These are phyloP conservation scores for Chloroceryle amazona DNA, from an alignment of 2,797 vertebrate genomes.

Conservation along the genomic window DNA sequence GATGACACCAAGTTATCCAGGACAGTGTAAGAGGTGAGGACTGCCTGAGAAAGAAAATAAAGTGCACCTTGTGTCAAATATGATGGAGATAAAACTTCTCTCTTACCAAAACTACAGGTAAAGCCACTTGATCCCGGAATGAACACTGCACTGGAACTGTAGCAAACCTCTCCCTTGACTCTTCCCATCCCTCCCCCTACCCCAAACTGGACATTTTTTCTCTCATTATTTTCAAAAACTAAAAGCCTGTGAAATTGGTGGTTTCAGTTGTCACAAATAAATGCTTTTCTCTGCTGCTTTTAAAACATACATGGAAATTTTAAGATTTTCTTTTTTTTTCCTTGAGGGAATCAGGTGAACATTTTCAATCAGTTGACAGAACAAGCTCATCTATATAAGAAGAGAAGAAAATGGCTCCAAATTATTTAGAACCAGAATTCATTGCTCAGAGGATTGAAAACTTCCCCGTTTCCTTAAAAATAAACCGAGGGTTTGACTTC, in stretches of 20 bases:
- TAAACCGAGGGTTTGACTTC: not conserved
- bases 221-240: not conserved
- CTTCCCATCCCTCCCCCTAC: not conserved
- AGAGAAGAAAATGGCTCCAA: not conserved
- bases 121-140: not conserved
- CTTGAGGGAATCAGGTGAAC: not conserved
- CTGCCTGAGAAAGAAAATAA: not conserved
- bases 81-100: not conserved
- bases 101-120: not conserved
- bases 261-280: not conserved
- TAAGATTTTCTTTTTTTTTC: not conserved
- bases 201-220: not conserved
- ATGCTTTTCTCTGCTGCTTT: not conserved
- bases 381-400: not conserved
- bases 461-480: not conserved
- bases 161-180: not conserved
- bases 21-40: fast-evolving
- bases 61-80: not conserved
- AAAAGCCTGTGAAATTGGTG: not conserved
- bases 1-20: not conserved
- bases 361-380: not conserved
- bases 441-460: not conserved
- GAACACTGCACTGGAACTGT: not conserved
- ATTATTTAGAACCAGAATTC: not conserved
- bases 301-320: not conserved